Percentiles rank a stretch among this genome's conserved stretches.
Evolutionary conservation across 53 echinoderm and acorn worm species (phyloP).

Genomic region (Crossaster papposus): DNA sequence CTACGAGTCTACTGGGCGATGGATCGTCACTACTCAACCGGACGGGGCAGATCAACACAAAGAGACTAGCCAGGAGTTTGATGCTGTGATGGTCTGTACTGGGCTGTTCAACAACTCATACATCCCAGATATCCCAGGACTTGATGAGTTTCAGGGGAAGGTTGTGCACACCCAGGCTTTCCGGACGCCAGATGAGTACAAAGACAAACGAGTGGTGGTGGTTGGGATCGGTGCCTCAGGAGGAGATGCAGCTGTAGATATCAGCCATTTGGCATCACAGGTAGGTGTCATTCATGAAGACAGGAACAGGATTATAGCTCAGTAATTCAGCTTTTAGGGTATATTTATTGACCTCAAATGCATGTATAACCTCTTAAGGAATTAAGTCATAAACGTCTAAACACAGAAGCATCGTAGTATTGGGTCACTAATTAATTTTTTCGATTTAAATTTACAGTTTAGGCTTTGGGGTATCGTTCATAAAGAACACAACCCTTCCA

Average conservation of each 20-base stretch:
- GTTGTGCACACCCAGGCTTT: constrained; percentile 79
- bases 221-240: constrained; percentile 85
- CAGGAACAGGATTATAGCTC: too few species aligned
- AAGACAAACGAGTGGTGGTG: constrained; percentile 80
- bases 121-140: constrained; percentile 70
- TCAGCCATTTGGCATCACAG: constrained; percentile 69
- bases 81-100: constrained; percentile 79
- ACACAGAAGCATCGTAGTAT: too few species aligned
- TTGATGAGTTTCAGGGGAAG: constrained; percentile 76
- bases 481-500: too few species aligned
- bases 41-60: background rate
- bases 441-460: too few species aligned
- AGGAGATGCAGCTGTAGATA: constrained; percentile 79
- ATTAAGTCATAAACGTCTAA: background rate
- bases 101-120: constrained; percentile 76
- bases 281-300: constrained; percentile 24
- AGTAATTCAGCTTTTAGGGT: too few species aligned
- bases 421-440: background rate
- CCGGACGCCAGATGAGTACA: constrained; percentile 58
- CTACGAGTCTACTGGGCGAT: constrained; percentile 72
- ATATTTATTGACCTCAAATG: too few species aligned
- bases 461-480: too few species aligned
- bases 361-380: background rate
- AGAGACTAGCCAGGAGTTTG: constrained; percentile 55
- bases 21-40: constrained; percentile 65